Base-by-base conservation (phyloP, 2,888 invertebrate genomes). In the Acrocera orbiculus region DNA sequence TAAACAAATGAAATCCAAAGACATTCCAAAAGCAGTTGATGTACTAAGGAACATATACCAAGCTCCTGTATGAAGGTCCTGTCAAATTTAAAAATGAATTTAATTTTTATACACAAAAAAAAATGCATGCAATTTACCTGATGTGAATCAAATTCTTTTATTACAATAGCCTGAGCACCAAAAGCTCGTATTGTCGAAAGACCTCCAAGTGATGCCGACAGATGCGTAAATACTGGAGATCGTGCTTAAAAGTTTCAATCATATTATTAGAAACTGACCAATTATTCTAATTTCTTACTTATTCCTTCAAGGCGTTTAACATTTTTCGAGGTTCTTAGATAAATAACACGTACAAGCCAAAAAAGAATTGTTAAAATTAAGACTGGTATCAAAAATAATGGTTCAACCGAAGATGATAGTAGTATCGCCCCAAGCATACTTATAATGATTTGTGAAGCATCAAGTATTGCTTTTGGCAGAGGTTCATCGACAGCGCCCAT, bases 401-500 rank as follows among this genome's bases (percentile, higher is more conserved):
- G 65, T 40, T 69, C 67, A 4, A 77, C 67, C 9, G 69, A 52
- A 1, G 72, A 69, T 4, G 77, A 69, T 3, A 80, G 64, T 1
- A 69, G 47, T 10, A 80, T 51, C 3, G 75, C 67, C 5, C 71
- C 70, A 2, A 62, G 10, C 47, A 72, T 61, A 44, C 52, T 48
- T 36, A 65, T 43, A 4, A 53, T 49, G 14, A 63, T 53, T 53
- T 73, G 73, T 4, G 67, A 57, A 2, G 77, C 70, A 48, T 79
- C 78, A 17, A 81, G 51, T 14, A 76, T 54, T 1, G 73, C 69
- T 45, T 75, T 71, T 0, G 81, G 80, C 27, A 83, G 53, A 30
- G 76, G 60, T 49, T 85, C 83, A 49, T 86, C 85, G 36, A 85
- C 67, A 1, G 76, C 68, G 2, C 83, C 83, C 52, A 85, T 73